phyloP scores from a whole-genome alignment of 2,888 invertebrate genomes.

The Sarcophaga carnaria region DNA sequence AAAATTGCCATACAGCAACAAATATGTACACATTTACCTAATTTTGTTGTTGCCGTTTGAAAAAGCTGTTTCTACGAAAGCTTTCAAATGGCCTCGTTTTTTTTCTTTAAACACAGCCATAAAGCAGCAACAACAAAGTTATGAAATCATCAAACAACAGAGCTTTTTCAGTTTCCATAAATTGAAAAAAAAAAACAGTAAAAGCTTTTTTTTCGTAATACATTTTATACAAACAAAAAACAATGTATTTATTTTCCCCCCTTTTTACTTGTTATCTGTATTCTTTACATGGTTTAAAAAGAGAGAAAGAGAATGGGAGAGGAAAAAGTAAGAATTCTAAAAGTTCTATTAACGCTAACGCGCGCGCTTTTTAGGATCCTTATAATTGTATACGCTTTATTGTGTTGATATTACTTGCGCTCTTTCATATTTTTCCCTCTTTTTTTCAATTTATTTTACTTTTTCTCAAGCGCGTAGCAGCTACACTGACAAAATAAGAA shows the following conservation, averaged over 20 bases:
- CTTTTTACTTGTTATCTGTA: not conserved
- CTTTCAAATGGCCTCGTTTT: constrained; percentile 66
- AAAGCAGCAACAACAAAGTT: constrained; percentile 47
- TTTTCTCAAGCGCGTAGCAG: not conserved
- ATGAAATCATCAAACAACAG: constrained; percentile 62
- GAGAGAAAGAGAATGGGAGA: not conserved
- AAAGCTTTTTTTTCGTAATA: constrained; percentile 38
- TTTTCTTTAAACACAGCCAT: constrained; percentile 17
- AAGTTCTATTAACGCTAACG: not conserved
- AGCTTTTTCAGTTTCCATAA: constrained; percentile 59
- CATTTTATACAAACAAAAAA: not conserved
- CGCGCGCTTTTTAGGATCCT: not conserved
- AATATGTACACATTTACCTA: constrained; percentile 59
- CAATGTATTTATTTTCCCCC: constrained; percentile 34
- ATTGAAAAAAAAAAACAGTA: constrained; percentile 21
- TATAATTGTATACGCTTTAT: not conserved
- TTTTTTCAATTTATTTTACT: constrained; percentile 15
- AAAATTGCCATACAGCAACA: constrained; percentile 61
- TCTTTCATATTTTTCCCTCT: constrained; percentile 44
- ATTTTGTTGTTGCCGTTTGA: constrained; percentile 27
- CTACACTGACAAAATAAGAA: too few relatives aligned
- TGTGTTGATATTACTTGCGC: constrained; percentile 42
- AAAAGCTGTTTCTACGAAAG: constrained; percentile 54
- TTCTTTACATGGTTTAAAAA: not conserved
- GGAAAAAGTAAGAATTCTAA: not conserved